Conservation (phyloP, 2,888 invertebrate species). For the Thereva unica region DNA sequence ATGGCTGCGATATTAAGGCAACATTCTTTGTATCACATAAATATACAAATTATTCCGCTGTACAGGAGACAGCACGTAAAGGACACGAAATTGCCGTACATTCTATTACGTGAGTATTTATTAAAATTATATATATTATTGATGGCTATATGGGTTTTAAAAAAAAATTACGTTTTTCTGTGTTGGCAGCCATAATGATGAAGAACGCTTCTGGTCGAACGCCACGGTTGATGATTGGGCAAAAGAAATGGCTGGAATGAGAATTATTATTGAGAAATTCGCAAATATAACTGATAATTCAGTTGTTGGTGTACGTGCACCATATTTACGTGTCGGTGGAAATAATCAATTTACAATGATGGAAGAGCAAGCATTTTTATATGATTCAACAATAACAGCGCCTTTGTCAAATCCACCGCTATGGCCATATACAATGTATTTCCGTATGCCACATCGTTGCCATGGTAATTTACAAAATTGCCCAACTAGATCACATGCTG, state of each 20-base stretch:
- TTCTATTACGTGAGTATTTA: conserved; percentile 81
- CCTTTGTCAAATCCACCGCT: conserved; percentile 88
- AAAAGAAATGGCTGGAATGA: conserved; percentile 93
- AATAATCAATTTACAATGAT: conserved; percentile 98
- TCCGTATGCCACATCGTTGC: conserved; percentile 93
- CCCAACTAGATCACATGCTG: conserved; percentile 89
- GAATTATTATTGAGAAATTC: conserved; percentile 87
- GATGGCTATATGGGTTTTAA: too few relatives aligned
- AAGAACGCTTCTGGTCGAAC: conserved; percentile 91
- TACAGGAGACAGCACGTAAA: conserved; percentile 86
- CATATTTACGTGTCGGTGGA: conserved; percentile 88
- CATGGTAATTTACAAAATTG: conserved; percentile 91
- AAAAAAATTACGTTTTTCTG: neutral
- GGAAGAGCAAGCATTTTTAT: conserved; percentile 93
- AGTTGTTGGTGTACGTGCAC: conserved; percentile 88
- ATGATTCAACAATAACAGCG: conserved; percentile 94
- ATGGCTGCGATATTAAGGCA: conserved; percentile 90
- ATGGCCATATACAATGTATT: conserved; percentile 99
- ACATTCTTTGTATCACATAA: conserved; percentile 93
- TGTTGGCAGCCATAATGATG: conserved; percentile 77
- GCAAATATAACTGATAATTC: conserved; percentile 89
- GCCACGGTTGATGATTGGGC: conserved; percentile 92
- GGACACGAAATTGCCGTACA: conserved; percentile 94
- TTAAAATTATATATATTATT: conserved; percentile 18
- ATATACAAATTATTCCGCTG: conserved; percentile 91